phyloP scores from a whole-genome alignment of 2,113 vertebrate species.

The Channa argus region DNA sequence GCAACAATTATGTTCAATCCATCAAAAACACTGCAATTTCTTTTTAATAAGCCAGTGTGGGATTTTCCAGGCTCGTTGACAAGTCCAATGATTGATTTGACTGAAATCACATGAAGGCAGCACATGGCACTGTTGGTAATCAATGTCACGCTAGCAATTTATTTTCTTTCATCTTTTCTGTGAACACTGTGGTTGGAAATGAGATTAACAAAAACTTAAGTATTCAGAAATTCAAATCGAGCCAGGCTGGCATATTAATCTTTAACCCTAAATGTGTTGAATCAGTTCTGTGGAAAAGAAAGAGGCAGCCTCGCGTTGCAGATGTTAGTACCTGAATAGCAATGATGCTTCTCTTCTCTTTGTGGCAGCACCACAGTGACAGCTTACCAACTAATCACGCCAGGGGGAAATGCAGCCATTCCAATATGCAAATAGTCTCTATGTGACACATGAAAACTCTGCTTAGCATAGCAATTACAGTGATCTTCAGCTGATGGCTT shows the following conservation, averaged over 20 bases:
- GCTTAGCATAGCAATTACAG: constrained; percentile 47
- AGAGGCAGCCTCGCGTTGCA: constrained; percentile 13
- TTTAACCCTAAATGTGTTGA: constrained; percentile 12
- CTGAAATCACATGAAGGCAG: neutral
- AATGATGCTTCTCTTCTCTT: constrained; percentile 38
- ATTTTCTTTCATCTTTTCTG: neutral
- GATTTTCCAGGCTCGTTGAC: constrained; percentile 22
- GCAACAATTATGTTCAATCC: too few species aligned
- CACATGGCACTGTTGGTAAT: neutral
- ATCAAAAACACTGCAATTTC: too few species aligned
- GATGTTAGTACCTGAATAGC: constrained; percentile 40
- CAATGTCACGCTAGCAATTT: neutral
- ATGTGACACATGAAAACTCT: constrained; percentile 48
- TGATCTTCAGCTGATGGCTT: constrained; percentile 57
- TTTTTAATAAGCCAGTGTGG: constrained; percentile 15
- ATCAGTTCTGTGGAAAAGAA: neutral
- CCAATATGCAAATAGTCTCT: constrained; percentile 62
- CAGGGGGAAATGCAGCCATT: constrained; percentile 57
- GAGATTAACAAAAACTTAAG: constrained; percentile 7
- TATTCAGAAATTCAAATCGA: constrained; percentile 11
- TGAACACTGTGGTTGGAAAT: neutral
- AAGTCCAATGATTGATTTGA: constrained; percentile 37
- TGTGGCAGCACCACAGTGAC: constrained; percentile 25
- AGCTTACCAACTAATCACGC: constrained; percentile 54
- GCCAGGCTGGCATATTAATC: constrained; percentile 18